A percentile compares a stretch with the other conserved stretches of the same genome.
phyloP scores from a whole-genome alignment of 2,113 vertebrate species.

The Hemicordylus capensis region DNA sequence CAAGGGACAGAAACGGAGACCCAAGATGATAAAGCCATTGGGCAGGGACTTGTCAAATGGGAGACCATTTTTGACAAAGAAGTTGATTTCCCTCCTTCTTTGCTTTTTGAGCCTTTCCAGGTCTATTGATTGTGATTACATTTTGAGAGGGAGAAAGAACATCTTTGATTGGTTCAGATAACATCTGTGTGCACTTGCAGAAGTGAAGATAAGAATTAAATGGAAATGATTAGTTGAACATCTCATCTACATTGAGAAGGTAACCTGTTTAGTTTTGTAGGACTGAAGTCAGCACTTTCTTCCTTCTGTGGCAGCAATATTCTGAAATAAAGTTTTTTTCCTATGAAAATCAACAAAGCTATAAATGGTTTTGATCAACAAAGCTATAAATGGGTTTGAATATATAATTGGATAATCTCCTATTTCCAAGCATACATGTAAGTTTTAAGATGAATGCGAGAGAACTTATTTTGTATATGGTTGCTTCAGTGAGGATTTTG shows the following conservation, averaged over 20 bases:
- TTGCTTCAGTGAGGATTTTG: neutral
- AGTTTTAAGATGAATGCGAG: neutral
- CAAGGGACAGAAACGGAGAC: neutral
- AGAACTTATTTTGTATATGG: neutral
- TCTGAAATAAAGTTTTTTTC: no score
- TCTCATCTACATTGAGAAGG: no score
- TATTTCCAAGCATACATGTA: neutral
- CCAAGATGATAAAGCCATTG: neutral
- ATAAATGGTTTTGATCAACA: no score
- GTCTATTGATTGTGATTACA: neutral
- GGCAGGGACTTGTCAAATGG: neutral
- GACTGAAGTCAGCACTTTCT: no score
- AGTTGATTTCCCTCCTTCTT: neutral
- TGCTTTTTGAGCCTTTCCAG: neutral
- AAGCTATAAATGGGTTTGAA: no score
- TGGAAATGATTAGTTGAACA: no score
- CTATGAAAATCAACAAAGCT: no score
- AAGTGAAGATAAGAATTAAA: no score
- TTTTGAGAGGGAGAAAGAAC: neutral
- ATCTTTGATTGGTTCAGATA: no score
- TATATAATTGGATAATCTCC: neutral
- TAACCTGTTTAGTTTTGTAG: no score
- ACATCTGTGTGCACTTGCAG: no score
- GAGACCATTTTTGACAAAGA: neutral
- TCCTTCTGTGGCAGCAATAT: no score